Evolutionary conservation across 2,797 vertebrate species (phyloP), one percentile per base, ranked within the genome.

Genomic region (Xenops minutus): DNA sequence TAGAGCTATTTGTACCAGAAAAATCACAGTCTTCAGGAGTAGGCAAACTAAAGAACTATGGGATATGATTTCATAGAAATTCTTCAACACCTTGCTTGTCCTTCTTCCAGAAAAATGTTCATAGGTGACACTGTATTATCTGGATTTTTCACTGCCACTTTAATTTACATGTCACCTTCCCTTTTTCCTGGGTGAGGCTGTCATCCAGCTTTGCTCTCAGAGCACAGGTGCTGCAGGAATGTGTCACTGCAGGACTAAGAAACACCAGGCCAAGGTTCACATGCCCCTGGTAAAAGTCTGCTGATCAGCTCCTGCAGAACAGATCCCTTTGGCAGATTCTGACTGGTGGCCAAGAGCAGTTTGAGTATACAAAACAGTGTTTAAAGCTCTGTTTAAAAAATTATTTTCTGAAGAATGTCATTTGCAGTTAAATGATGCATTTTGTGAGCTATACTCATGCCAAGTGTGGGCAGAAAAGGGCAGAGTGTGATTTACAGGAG

Each of bases 241-340:
- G 11, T 1, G 1, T 18, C 20, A 8, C 52, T n/a, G 36, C 34
- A 51, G 29, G n/a, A 55, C 2, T 19, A 17, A 64, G 46, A 54
- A 51, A 80, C 11, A 0, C 37, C 58, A 66, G 63, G 49, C 18
- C 37, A 61, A 72, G 15, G 32, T 46, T 43, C 36, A 7, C 0
- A 0, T 0, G 1, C 13, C 27, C 24, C n/a, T n/a, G 27, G 20
- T 55, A 46, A 64, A 86, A 71, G 41, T 22, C 44, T 75, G n/a
- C 43, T 61, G 32, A 36, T 20, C 43, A 29, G 30, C 14, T 69
- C 34, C 32, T 43, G 13, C 32, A 51, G 34, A 75, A 27, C 19
- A 64, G 44, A 32, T 32, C 15, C 41, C 30, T 41, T 24, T 58
- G 32, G 52, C 21, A 77, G 37, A 64, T 26, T 54, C 58, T 91